A percentile compares a stretch with the other conserved stretches of the same genome.
Conservation (phyloP, 92 coral and sea anemone genomes). For the Anthopleura xanthogrammica region DNA sequence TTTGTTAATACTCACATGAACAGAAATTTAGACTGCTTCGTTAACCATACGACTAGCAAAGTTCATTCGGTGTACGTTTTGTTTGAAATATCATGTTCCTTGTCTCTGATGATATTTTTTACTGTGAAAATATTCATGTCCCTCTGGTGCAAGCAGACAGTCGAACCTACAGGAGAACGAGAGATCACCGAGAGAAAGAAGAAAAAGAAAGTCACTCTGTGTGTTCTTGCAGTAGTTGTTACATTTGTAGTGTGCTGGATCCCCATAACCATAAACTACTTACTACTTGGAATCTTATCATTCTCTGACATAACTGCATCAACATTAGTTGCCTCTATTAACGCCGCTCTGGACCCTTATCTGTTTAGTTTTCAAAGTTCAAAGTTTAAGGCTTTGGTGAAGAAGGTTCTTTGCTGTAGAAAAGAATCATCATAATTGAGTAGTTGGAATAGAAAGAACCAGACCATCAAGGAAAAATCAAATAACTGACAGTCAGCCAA, state of each 20-base stretch:
- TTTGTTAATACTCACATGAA: neutral
- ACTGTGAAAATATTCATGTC: neutral
- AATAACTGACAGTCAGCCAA: no score
- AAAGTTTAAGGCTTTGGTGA: no score
- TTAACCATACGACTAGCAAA: no score
- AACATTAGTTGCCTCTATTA: neutral
- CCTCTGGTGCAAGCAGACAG: slow-evolving; percentile 22
- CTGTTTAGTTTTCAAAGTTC: neutral
- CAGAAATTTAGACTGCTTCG: no score
- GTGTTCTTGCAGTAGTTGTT: slow-evolving; percentile 19
- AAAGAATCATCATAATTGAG: no score
- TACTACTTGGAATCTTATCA: no score
- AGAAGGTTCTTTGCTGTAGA: no score
- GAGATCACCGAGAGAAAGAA: slow-evolving; percentile 24
- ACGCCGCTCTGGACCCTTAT: slow-evolving; percentile 20
- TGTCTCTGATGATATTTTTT: no score
- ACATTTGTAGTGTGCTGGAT: neutral
- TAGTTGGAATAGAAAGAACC: neutral
- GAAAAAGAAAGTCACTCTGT: slow-evolving; percentile 14
- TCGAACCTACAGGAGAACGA: slow-evolving; percentile 23
- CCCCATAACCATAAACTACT: neutral
- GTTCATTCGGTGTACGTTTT: no score
- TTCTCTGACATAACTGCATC: neutral
- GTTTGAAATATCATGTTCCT: no score
- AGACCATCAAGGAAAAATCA: no score